Evolutionary conservation across 2,113 vertebrate genomes (phyloP).

Genomic region (Geothlypis trichas): DNA sequence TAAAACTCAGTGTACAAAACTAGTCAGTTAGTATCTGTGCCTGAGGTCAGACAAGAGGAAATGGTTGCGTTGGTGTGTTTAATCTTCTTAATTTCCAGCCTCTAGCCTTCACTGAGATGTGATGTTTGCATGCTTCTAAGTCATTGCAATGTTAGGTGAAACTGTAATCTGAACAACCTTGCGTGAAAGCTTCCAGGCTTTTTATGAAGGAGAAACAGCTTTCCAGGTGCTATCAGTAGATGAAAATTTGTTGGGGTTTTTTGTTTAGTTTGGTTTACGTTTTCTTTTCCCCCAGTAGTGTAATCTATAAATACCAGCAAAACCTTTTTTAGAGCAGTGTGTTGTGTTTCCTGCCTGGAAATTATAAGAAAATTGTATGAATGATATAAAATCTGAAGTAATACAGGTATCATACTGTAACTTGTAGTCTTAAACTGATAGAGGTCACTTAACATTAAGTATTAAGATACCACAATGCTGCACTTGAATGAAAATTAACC

Average conservation of each 20-base stretch:
- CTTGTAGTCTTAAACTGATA: background rate
- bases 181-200: rapidly evolving
- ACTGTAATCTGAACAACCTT: background rate
- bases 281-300: background rate
- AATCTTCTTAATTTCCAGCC: background rate
- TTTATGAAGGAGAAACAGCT: background rate
- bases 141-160: background rate
- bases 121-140: background rate
- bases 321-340: background rate
- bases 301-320: background rate
- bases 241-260: background rate
- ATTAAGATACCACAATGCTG: background rate
- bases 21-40: background rate
- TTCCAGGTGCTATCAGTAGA: background rate
- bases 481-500: background rate
- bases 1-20: background rate
- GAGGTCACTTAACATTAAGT: background rate
- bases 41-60: background rate
- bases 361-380: background rate
- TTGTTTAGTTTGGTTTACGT: background rate
- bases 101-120: background rate
- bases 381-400: background rate
- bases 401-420: background rate
- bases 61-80: background rate
- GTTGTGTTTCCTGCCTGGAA: background rate